A percentile compares a stretch with the other conserved stretches of the same genome.
These are phyloP conservation scores for Xyrauchen texanus DNA, from an alignment of 2,113 vertebrate genomes.

Conservation along the genomic window DNA sequence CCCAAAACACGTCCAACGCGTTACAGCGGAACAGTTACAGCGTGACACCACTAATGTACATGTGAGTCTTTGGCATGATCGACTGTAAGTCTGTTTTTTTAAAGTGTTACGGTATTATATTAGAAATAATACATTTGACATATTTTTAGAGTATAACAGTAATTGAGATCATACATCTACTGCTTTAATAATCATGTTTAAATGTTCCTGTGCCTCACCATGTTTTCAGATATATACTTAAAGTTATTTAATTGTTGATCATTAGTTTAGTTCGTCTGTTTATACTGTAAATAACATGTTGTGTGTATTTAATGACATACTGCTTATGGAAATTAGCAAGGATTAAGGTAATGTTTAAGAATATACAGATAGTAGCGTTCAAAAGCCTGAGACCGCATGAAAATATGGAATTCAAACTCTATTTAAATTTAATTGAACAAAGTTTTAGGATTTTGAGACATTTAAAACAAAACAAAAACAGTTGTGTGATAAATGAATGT, in stretches of 20 bases:
- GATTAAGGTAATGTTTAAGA: not conserved
- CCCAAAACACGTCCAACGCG: not conserved
- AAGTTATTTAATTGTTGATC: not conserved
- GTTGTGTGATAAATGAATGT: no score
- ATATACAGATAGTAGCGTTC: no score
- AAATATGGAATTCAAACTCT: no score
- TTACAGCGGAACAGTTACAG: constrained; percentile 18
- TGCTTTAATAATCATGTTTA: not conserved
- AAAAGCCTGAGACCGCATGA: no score
- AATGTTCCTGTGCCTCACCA: not conserved
- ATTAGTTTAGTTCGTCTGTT: not conserved
- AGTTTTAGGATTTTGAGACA: not conserved
- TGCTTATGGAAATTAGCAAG: not conserved
- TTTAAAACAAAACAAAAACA: no score
- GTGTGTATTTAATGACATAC: not conserved
- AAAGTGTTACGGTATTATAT: not conserved
- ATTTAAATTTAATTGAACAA: no score
- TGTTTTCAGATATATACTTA: not conserved
- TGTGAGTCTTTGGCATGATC: constrained; percentile 18
- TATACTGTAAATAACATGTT: not conserved
- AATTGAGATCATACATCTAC: not conserved
- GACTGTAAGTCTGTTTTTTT: constrained; percentile 11
- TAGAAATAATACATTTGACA: not conserved
- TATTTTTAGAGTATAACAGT: not conserved
- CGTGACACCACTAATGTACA: constrained; percentile 10